phyloP scores from a whole-genome alignment of 2,113 vertebrate genomes.

The Hippoglossus stenolepis region DNA sequence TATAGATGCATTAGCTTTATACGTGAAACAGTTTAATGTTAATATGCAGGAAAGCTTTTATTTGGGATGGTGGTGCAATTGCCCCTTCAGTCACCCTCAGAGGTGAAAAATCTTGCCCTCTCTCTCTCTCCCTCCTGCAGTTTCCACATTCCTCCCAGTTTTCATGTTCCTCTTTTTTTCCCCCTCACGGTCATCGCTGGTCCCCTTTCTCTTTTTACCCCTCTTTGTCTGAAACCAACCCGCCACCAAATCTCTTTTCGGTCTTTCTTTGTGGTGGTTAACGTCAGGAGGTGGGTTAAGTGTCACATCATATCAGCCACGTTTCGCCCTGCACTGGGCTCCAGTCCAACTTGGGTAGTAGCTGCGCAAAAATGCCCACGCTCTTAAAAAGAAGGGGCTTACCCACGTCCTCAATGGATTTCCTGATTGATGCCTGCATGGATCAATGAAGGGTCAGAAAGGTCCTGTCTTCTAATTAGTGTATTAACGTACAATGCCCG shows the following conservation, averaged over 20 bases:
- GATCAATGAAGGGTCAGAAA: not conserved
- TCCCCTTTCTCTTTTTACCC: not conserved
- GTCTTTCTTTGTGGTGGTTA: conserved; percentile 21
- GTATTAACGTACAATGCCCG: not conserved
- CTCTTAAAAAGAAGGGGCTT: not conserved
- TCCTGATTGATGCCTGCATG: conserved; percentile 1
- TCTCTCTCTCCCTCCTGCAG: not conserved
- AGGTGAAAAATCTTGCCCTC: not conserved
- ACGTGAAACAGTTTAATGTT: conserved; percentile 4
- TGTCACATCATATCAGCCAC: conserved; percentile 48
- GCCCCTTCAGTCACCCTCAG: conserved; percentile 2
- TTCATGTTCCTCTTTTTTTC: not conserved
- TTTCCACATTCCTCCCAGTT: conserved; percentile 16
- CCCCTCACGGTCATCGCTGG: too few species aligned
- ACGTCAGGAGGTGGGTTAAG: conserved; percentile 7
- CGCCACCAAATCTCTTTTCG: not conserved
- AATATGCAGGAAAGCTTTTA: not conserved
- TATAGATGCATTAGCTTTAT: not conserved
- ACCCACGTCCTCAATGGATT: not conserved
- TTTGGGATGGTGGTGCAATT: not conserved
- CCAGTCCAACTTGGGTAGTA: conserved; percentile 7
- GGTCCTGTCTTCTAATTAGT: not conserved
- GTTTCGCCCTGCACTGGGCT: conserved; percentile 2
- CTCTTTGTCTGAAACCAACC: conserved; percentile 5
- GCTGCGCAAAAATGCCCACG: conserved; percentile 2